Conservation (phyloP, 2,797 vertebrate genomes). For the Rhinichthys osculus region DNA sequence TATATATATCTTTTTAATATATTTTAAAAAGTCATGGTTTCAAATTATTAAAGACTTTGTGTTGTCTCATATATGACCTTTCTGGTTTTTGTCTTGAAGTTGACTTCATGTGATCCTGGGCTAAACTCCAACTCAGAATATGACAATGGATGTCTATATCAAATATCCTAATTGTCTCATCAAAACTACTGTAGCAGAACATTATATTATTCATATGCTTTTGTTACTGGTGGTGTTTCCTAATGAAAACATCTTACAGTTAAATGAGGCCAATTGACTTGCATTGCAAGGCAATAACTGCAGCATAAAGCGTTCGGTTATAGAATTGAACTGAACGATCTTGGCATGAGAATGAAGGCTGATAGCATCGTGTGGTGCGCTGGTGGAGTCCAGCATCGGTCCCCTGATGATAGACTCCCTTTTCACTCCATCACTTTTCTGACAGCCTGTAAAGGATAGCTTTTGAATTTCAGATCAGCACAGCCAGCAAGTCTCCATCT, state of each 20-base stretch:
- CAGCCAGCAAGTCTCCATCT: constrained; percentile 53
- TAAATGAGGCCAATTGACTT: constrained; percentile 27
- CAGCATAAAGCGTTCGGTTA: constrained; percentile 27
- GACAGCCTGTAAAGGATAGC: constrained; percentile 61
- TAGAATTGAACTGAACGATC: constrained; percentile 40
- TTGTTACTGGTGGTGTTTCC: constrained; percentile 6
- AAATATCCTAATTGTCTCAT: constrained; percentile 9
- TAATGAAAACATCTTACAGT: constrained; percentile 31
- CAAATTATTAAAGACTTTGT: background rate
- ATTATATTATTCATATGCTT: constrained; percentile 6
- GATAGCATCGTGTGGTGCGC: constrained; percentile 41
- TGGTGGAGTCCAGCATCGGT: constrained; percentile 51
- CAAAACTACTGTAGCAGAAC: background rate
- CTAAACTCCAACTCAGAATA: background rate
- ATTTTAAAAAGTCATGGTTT: background rate
- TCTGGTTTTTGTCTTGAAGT: background rate
- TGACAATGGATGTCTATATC: background rate
- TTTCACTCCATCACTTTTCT: constrained; percentile 64
- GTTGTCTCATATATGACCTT: background rate
- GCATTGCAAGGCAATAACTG: constrained; percentile 8
- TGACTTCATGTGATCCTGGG: background rate
- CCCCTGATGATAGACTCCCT: constrained; percentile 62
- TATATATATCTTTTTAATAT: too few species aligned
- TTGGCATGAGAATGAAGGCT: constrained; percentile 54
- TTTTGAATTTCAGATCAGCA: constrained; percentile 64